These are phyloP conservation scores for silkworm (Bombyx mori) DNA, from an alignment of 1,140 invertebrate species.

Conservation along the genomic window DNA sequence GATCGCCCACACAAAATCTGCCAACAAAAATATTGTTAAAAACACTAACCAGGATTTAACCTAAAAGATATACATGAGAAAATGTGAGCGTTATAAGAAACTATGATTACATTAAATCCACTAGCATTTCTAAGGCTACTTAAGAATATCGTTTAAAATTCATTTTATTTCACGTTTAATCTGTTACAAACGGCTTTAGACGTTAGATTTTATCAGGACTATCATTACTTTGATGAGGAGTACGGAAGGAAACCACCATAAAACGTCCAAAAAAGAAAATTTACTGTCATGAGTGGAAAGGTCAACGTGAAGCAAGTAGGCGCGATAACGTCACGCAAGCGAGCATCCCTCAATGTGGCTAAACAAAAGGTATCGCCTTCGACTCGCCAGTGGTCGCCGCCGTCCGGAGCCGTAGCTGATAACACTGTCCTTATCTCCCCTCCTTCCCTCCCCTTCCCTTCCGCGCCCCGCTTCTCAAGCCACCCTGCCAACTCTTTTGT, in stretches of 20 bases:
- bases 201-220: slow-evolving; percentile 17
- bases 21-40: slow-evolving; percentile 9
- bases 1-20: slow-evolving; percentile 97
- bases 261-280: slow-evolving; percentile 62
- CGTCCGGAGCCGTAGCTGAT: slow-evolving; percentile 54
- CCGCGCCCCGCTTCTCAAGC: slow-evolving; percentile 23
- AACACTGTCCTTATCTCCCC: slow-evolving; percentile 61
- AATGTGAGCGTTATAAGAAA: too few relatives aligned
- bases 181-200: slow-evolving; percentile 3
- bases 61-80: too few relatives aligned
- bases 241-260: slow-evolving; percentile 24
- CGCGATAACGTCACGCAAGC: slow-evolving; percentile 63
- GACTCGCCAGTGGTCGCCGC: slow-evolving; percentile 54
- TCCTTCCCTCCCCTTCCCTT: slow-evolving; percentile 22
- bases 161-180: slow-evolving; percentile 6
- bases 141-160: slow-evolving; percentile 4
- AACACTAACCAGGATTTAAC: not conserved
- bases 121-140: not conserved
- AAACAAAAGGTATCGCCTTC: slow-evolving; percentile 67
- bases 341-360: slow-evolving; percentile 61
- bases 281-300: slow-evolving; percentile 60
- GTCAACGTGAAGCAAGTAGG: slow-evolving; percentile 45
- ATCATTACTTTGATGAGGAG: slow-evolving; percentile 23
- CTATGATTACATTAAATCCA: too few relatives aligned
- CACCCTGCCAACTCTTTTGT: slow-evolving; percentile 64